A percentile compares a stretch with the other conserved stretches of the same genome.
Evolutionary conservation across 2,797 vertebrate genomes (phyloP).

Genomic region (Mormyrus hasselquistii): DNA sequence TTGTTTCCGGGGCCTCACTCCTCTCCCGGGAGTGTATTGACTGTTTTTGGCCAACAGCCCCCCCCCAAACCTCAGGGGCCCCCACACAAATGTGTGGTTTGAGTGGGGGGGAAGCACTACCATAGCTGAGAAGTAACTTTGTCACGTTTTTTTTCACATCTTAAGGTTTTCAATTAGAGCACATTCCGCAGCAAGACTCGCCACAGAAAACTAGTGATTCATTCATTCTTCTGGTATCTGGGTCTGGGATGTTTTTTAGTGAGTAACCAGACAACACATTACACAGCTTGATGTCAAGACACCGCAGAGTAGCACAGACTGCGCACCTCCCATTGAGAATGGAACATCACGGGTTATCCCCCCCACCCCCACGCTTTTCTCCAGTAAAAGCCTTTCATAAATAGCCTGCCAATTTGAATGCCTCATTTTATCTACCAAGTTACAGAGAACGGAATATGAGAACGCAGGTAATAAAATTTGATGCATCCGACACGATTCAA

Average conservation of each 20-base stretch:
- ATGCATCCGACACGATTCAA: not conserved
- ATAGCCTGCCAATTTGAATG: conserved; percentile 20
- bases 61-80: not conserved
- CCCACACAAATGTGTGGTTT: not conserved
- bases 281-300: not conserved
- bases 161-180: not conserved
- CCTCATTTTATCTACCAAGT: conserved; percentile 18
- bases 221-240: not conserved
- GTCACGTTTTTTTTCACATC: not conserved
- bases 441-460: conserved; percentile 11
- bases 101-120: not conserved
- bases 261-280: not conserved
- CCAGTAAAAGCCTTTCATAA: conserved; percentile 23
- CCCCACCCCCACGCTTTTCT: not conserved
- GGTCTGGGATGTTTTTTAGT: not conserved
- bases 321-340: not conserved
- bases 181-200: not conserved
- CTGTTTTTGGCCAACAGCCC: not conserved
- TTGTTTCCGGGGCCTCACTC: not conserved
- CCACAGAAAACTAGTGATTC: not conserved
- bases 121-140: not conserved
- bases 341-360: not conserved
- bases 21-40: not conserved
- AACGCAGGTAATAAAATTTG: conserved; percentile 10
- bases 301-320: not conserved